Evolutionary conservation across 2,113 vertebrate species (phyloP).

Genomic region (Lepus americanus): DNA sequence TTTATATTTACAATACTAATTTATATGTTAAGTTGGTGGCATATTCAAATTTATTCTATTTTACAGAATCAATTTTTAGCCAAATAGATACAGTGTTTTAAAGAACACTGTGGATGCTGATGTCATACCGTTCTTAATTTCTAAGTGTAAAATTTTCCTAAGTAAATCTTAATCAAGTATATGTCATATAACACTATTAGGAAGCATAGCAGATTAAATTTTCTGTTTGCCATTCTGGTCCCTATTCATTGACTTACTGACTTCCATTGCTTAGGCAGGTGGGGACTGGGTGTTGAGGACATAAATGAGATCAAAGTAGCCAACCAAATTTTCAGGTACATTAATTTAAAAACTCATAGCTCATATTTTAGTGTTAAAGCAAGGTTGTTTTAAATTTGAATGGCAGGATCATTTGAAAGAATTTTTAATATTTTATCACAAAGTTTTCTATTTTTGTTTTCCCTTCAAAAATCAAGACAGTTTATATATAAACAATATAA

Average conservation of each 20-base stretch:
- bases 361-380: background rate
- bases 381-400: slow-evolving; percentile 16
- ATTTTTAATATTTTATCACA: background rate
- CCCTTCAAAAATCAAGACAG: background rate
- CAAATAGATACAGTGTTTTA: background rate
- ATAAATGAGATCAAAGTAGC: background rate
- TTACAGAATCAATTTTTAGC: background rate
- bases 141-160: background rate
- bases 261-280: background rate
- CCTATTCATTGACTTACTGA: background rate
- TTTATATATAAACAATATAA: background rate
- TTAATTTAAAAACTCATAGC: background rate
- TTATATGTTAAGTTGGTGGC: background rate
- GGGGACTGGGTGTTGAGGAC: accelerated
- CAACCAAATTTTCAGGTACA: background rate
- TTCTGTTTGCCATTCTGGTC: background rate
- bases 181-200: background rate
- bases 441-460: slow-evolving; percentile 27
- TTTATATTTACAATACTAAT: background rate
- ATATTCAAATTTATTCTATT: background rate
- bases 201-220: background rate
- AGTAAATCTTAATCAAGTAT: background rate
- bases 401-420: background rate
- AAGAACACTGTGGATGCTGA: background rate
- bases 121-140: background rate